Percentiles rank a stretch among this genome's conserved stretches.
These are phyloP conservation scores for Virgularia gustaviana DNA, from an alignment of 92 coral and sea anemone species.

Conservation along the genomic window DNA sequence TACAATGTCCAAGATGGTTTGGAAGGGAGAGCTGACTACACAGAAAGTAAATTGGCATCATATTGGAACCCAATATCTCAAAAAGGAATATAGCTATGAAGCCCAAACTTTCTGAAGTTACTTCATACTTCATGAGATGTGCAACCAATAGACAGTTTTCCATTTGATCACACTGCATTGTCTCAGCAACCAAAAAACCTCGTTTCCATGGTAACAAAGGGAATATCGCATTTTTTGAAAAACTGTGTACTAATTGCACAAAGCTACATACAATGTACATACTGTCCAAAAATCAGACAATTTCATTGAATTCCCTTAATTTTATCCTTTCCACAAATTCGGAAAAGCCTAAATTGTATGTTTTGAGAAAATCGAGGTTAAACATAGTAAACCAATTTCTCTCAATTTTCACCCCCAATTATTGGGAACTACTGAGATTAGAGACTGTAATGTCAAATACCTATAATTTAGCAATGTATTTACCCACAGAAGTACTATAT, in stretches of 20 bases:
- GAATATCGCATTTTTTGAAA: neutral
- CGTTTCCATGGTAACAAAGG: neutral
- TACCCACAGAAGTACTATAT: too few relatives aligned
- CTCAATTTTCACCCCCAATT: neutral
- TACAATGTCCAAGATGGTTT: too few relatives aligned
- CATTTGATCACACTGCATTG: neutral
- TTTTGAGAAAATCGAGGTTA: neutral
- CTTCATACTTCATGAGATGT: neutral
- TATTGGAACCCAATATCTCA: slow-evolving; percentile 11
- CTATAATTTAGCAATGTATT: neutral
- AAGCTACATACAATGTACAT: neutral
- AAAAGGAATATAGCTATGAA: neutral
- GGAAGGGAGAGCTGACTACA: too few relatives aligned
- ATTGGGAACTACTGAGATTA: too few relatives aligned
- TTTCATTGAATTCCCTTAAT: neutral
- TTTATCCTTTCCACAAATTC: neutral
- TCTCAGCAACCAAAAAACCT: neutral
- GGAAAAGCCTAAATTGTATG: neutral
- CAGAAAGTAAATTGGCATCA: too few relatives aligned
- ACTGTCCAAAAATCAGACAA: neutral
- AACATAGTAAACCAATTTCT: neutral
- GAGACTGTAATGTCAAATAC: neutral
- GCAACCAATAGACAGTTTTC: neutral
- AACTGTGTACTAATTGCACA: neutral
- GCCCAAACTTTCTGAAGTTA: neutral